A percentile compares a stretch with the other conserved stretches of the same genome.
These are phyloP conservation scores for Elysia crispata DNA, from an alignment of 2,888 invertebrate genomes.

Conservation along the genomic window DNA sequence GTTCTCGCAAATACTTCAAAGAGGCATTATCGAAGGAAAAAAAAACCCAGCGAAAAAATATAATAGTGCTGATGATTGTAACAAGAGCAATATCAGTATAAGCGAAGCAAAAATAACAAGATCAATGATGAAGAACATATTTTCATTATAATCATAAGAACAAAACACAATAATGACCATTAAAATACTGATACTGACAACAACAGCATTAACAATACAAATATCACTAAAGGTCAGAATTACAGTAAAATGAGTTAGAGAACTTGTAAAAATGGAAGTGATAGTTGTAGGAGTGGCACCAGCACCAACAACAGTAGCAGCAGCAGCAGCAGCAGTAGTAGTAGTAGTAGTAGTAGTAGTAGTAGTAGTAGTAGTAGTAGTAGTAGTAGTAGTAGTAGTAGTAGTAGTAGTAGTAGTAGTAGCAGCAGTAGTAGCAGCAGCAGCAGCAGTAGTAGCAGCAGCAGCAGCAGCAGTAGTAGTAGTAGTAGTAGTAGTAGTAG, in stretches of 20 bases:
- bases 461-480: not conserved
- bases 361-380: not conserved
- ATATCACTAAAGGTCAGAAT: no score
- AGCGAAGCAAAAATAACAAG: no score
- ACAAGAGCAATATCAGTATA: not conserved
- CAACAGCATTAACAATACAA: no score
- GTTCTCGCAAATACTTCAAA: no score
- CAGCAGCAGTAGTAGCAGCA: not conserved
- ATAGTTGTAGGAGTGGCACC: not conserved
- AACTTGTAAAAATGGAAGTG: not conserved
- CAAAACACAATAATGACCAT: no score
- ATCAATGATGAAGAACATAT: no score
- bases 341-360: not conserved
- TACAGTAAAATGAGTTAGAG: not conserved
- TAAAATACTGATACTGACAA: no score
- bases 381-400: constrained; percentile 3
- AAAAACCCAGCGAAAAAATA: no score
- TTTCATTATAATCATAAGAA: no score
- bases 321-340: not conserved
- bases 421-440: not conserved
- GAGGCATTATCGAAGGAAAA: no score
- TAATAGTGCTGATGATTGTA: not conserved
- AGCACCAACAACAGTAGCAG: not conserved
- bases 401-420: constrained; percentile 1
- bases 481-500: not conserved